Evolutionary conservation across 2,888 invertebrate species (phyloP), one percentile per base, ranked within the genome.

Genomic region (Diploptera punctata): DNA sequence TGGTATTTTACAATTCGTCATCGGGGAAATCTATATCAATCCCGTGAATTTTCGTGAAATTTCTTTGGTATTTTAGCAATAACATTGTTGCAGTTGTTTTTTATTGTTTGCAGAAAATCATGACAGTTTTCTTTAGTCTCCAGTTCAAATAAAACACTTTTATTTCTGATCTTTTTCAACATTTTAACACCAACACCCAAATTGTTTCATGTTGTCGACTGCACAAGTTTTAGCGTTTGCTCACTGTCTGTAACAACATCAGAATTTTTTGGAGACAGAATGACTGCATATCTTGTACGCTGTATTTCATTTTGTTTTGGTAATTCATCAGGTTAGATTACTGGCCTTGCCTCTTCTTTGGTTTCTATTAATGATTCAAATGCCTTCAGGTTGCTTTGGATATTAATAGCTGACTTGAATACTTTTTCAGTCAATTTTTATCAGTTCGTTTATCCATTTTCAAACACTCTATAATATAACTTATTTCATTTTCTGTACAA

Each of bases 91-190:
- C 38, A 38, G 7, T 38, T 38, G 38, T 13, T 38, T 13, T 38
- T n/a, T n/a, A n/a, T n/a, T n/a, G n/a, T n/a, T n/a, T n/a, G n/a
- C n/a, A n/a, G n/a, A n/a, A n/a, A n/a, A 13, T 9, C 47, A 47
- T 18, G 3, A 18, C 52, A 52, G 3, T 52, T 21, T 2, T 52
- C 52, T 52, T 52, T 18, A 21, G 7, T 52, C 21, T 21, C n/a
- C 18, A 52, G 52, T 52, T 52, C 52, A 52, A 52, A 21, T 3
- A 52, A 21, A 21, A 52, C 52, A 52, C 52, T 52, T 21, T 52
- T 52, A 18, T 21, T 52, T 52, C 52, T 52, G 13, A 21, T 52
- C 21, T 52, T 52, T 21, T 52, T 18, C 7, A 21, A 9, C 2
- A 9, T 18, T 3, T 52, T 52, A 7, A 52, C 21, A 52, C 52